Conservation (phyloP, 2,797 vertebrate genomes). For the Chaetophractus vellerosus region DNA sequence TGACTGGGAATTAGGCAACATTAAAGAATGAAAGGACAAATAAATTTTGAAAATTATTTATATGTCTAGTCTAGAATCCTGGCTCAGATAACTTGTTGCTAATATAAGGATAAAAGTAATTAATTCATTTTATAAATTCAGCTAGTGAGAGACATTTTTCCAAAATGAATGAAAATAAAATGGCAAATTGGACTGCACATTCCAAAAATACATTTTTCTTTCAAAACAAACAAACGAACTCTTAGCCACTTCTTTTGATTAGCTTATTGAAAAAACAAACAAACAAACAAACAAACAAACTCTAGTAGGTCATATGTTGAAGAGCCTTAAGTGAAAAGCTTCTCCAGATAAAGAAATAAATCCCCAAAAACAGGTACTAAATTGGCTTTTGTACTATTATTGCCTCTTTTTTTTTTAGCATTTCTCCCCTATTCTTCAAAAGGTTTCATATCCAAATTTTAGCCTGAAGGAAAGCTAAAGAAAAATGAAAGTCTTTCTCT, state of each 20-base stretch:
- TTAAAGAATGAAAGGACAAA: slow-evolving; percentile 48
- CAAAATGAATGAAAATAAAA: not conserved
- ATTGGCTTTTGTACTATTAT: too few species aligned
- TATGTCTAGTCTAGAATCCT: not conserved
- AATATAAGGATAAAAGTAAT: not conserved
- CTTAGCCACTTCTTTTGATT: slow-evolving; percentile 5
- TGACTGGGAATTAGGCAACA: not conserved
- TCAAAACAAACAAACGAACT: not conserved
- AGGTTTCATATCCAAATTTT: too few species aligned
- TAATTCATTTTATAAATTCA: slow-evolving; percentile 20
- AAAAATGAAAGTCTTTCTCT: too few species aligned
- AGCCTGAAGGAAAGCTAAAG: too few species aligned
- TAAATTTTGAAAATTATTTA: slow-evolving; percentile 31
- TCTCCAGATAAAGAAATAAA: too few species aligned
- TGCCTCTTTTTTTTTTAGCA: too few species aligned
- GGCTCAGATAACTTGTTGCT: not conserved
- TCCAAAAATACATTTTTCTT: slow-evolving; percentile 32
- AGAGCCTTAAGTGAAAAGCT: too few species aligned
- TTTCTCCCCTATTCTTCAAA: too few species aligned
- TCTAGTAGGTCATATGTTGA: not conserved
- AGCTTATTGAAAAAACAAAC: slow-evolving; percentile 35
- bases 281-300: too few species aligned
- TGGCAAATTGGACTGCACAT: not conserved
- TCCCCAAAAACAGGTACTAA: too few species aligned
- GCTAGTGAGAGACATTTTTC: not conserved